Evolutionary conservation across 1,140 invertebrate species (phyloP).

Genomic region (Spodoptera frugiperda): DNA sequence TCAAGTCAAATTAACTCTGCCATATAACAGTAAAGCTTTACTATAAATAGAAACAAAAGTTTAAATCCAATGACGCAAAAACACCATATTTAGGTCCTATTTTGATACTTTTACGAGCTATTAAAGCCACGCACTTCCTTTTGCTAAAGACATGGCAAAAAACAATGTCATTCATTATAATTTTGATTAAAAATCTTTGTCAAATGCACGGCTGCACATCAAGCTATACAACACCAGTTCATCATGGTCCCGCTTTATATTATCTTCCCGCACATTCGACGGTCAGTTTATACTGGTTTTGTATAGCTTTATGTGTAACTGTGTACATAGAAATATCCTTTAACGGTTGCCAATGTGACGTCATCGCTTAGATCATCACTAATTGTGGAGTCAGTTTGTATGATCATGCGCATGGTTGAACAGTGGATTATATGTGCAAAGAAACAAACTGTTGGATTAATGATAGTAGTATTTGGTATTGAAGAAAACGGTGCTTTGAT

Average conservation of each 20-base stretch:
- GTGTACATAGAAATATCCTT: slow-evolving; percentile 12
- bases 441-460: neutral
- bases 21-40: neutral
- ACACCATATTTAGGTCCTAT: slow-evolving; percentile 2
- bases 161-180: neutral
- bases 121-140: slow-evolving; percentile 15
- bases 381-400: slow-evolving; percentile 45
- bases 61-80: slow-evolving; percentile 14
- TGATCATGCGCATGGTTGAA: slow-evolving; percentile 13
- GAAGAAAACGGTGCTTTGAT: neutral
- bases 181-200: slow-evolving; percentile 1
- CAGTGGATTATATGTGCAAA: neutral
- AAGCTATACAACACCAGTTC: neutral
- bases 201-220: neutral
- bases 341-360: slow-evolving; percentile 39
- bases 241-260: too few species aligned
- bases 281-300: too few species aligned
- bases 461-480: neutral
- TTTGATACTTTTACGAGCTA: neutral
- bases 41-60: slow-evolving; percentile 16
- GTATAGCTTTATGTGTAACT: neutral
- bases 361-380: slow-evolving; percentile 43
- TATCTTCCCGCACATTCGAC: too few species aligned
- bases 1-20: neutral
- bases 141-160: neutral